Base-by-base conservation (phyloP, 1,140 invertebrate genomes). In the Hypsibius dujardini region DNA sequence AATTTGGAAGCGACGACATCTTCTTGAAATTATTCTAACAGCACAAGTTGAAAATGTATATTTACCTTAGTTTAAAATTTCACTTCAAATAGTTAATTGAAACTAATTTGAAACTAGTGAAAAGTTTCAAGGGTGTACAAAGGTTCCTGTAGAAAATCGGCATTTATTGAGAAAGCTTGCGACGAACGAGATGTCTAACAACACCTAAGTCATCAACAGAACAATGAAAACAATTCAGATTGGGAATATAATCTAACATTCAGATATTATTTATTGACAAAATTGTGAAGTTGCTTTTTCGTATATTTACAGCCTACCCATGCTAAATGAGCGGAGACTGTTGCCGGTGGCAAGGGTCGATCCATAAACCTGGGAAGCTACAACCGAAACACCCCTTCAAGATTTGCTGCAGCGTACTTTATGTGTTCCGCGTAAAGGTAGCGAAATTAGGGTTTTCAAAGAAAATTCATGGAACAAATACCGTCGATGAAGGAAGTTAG, bases 401-500 rank as follows among this genome's bases (percentile, higher is more conserved):
- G n/a, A 56, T 56, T 56, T 56, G 50, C n/a, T 56, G n/a, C 50
- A 56, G 7, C n/a, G n/a, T 56, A 56, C 7, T 56, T 7, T 56
- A 12, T 12, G 50, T 56, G 7, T 56, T 56, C 50, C 50, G 50
- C 7, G n/a, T 12, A n/a, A 56, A 56, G 50, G 7, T 56, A 56
- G 50, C 50, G n/a, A 7, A n/a, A n/a, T 56, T 7, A n/a, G 7
- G 7, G 7, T 56, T 56, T 56, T 56, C n/a, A 7, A 56, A 56
- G 7, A 56, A 56, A 56, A 56, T 12, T 56, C 50, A 56, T 56
- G n/a, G n/a, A 12, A 12, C n/a, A 7, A 12, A 12, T 56, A 0
- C 83, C 85, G 77, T 90, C 88, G 73, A 90, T 77, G 75, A 83
- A 86, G 70, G 87, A 85, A 1, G 87, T 87, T 1, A 85, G 87